Percentiles rank a stretch among this genome's conserved stretches.
Evolutionary conservation across 2,113 vertebrate species (phyloP).

Genomic region (Pionites leucogaster): DNA sequence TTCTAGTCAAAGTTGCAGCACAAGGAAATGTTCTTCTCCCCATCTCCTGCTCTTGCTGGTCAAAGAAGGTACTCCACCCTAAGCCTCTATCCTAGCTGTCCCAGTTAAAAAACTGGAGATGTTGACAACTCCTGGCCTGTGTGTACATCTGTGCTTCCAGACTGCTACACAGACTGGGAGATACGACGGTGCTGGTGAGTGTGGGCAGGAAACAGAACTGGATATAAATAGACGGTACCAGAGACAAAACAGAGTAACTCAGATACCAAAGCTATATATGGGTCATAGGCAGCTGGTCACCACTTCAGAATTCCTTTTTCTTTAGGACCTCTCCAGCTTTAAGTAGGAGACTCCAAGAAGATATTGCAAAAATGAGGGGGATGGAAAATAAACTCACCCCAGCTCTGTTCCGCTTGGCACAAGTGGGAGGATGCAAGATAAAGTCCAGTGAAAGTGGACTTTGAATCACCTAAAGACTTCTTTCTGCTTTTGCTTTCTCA

Average conservation of each 20-base stretch:
- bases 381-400: not conserved
- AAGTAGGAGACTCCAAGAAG: not conserved
- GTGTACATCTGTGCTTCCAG: not conserved
- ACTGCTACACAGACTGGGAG: not conserved
- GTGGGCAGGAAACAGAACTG: not conserved
- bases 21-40: fast-evolving
- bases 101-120: not conserved
- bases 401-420: not conserved
- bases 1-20: not conserved
- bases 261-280: not conserved
- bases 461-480: not conserved
- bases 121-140: not conserved
- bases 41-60: fast-evolving
- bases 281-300: not conserved
- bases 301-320: not conserved
- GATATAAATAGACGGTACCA: not conserved
- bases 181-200: not conserved
- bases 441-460: not conserved
- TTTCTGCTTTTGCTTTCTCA: not conserved
- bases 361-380: not conserved
- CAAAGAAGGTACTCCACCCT: not conserved
- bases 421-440: not conserved
- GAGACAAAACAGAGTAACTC: not conserved
- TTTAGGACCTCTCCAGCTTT: not conserved
- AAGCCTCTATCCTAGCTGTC: not conserved